These are phyloP conservation scores for Paraescarpia echinospica DNA, from an alignment of 1,140 invertebrate genomes.

Conservation along the genomic window DNA sequence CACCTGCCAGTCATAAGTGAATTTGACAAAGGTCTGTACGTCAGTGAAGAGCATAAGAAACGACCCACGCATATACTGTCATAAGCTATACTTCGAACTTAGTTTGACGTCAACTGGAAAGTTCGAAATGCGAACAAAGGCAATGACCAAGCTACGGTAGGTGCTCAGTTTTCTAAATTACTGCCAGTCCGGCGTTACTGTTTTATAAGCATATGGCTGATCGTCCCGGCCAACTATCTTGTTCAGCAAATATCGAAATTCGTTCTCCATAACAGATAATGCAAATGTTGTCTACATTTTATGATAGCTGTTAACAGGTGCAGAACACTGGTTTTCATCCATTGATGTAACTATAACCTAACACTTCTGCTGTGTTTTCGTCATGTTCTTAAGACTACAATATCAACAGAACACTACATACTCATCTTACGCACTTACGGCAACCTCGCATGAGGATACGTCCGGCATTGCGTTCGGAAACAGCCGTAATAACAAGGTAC, in stretches of 20 bases:
- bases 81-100: background rate
- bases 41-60: background rate
- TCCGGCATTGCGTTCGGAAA: background rate
- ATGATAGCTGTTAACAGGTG: too few species aligned
- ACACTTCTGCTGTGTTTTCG: background rate
- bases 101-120: background rate
- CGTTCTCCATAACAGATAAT: too few species aligned
- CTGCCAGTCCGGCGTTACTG: too few species aligned
- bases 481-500: background rate
- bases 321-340: background rate
- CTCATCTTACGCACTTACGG: background rate
- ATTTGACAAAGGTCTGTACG: background rate
- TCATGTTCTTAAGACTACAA: background rate
- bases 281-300: too few species aligned
- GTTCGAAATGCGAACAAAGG: background rate
- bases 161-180: background rate
- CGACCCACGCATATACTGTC: background rate
- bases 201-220: too few species aligned
- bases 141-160: background rate
- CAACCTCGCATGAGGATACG: background rate
- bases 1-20: background rate
- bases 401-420: background rate
- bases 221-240: too few species aligned
- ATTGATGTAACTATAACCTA: background rate
- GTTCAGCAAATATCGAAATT: too few species aligned